phyloP scores from a whole-genome alignment of 2,113 vertebrate genomes.

The Maccullochella peelii region DNA sequence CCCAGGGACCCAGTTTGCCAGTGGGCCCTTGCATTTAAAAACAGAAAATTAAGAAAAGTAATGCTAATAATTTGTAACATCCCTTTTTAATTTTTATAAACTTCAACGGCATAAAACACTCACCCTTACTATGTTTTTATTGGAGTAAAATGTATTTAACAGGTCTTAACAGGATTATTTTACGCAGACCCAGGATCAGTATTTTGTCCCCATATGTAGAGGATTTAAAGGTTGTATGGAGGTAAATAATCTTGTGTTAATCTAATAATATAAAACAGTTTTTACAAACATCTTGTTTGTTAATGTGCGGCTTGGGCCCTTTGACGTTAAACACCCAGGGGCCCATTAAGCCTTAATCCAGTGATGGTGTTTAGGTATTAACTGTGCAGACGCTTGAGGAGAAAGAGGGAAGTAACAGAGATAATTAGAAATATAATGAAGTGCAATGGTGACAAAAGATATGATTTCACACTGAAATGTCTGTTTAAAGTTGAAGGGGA shows the following conservation, averaged over 20 bases:
- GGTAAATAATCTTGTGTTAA: background rate
- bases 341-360: constrained; percentile 65
- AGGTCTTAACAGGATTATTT: background rate
- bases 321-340: constrained; percentile 25
- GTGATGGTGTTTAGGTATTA: constrained; percentile 45
- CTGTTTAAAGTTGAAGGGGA: background rate
- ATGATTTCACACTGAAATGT: background rate
- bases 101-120: background rate
- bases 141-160: background rate
- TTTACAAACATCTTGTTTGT: constrained; percentile 22
- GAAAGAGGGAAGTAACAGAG: constrained; percentile 22
- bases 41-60: background rate
- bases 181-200: background rate
- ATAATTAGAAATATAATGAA: constrained; percentile 20
- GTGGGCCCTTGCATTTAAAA: background rate
- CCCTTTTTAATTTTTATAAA: background rate
- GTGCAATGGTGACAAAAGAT: background rate
- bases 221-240: background rate
- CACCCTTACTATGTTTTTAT: background rate
- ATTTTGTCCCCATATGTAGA: background rate
- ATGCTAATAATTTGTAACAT: background rate
- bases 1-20: background rate
- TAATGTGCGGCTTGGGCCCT: constrained; percentile 25
- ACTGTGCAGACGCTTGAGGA: constrained; percentile 31
- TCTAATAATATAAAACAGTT: background rate